A percentile compares a stretch with the other conserved stretches of the same genome.
phyloP scores from a whole-genome alignment of 2,113 vertebrate genomes.

The Gopherus evgoodei region DNA sequence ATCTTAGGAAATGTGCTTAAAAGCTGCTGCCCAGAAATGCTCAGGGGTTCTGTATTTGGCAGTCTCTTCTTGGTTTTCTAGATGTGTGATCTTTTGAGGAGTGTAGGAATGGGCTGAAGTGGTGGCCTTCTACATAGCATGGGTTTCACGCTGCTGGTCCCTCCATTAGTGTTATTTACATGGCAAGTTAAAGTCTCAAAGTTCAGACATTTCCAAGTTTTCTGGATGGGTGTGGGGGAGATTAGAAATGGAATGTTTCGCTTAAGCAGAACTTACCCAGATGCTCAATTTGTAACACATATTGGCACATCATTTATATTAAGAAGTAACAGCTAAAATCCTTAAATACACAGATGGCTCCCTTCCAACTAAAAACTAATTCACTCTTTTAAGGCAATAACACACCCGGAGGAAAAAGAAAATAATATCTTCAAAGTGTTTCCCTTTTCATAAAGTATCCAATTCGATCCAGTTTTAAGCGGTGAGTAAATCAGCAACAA shows the following conservation, averaged over 20 bases:
- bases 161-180: conserved; percentile 45
- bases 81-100: background rate
- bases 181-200: conserved; percentile 40
- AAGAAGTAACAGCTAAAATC: conserved; percentile 47
- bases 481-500: background rate
- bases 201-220: conserved; percentile 9
- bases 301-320: conserved; percentile 10
- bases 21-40: conserved; percentile 28
- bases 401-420: background rate
- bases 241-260: conserved; percentile 54
- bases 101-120: conserved; percentile 7
- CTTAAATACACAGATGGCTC: background rate
- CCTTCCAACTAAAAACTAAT: background rate
- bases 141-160: conserved; percentile 62
- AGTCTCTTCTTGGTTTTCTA: background rate
- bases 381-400: background rate
- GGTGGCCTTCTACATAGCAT: background rate
- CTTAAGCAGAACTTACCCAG: conserved; percentile 48
- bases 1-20: background rate
- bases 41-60: background rate
- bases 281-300: background rate
- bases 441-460: background rate
- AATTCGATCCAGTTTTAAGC: background rate
- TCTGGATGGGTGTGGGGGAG: background rate
- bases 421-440: background rate